Base-by-base conservation (phyloP, 2,888 invertebrate species). In the Drosophila gaucha region DNA sequence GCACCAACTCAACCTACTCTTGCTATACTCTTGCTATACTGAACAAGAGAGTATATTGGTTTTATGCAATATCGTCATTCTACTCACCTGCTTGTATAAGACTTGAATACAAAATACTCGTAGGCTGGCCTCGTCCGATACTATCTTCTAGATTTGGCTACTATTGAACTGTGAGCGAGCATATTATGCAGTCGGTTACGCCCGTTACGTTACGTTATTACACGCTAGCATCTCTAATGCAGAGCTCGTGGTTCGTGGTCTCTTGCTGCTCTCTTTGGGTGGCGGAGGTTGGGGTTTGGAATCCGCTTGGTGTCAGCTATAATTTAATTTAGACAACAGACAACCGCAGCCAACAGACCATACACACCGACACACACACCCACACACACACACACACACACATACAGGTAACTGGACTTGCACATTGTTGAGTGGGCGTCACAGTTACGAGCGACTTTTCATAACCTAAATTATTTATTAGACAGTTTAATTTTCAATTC, bases 311-410 rank as follows among this genome's bases (percentile, higher is more conserved):
- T 75, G 78, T 76, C 78, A 64, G 75, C 63, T 74, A 78, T 78
- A 76, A 78, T 76, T 76, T 78, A 74, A 76, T 76, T 76, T 76
- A 76, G 78, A 76, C 75, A 76, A 76, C 70, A 74, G 60, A 43
- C 63, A 70, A 70, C 70, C 79, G 57, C 75, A 67, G 66, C 56
- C 59, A 60, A 35, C 46, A 24, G 22, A 50, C 59, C 39, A 38
- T 16, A 57, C 41, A 39, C 28, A 55, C 35, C 14, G 16, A 22
- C 26, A 31, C 1, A 22, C 36, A 49, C 18, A 18, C 8, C 22
- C 6, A 30, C 30, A 31, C 20, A 39, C 24, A 30, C 16, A 38
- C 12, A 49, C 18, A 33, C 10, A 41, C 33, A 33, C 35, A n/a
- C 12, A 33, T 36, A 46, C 22, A 24, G 55, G 38, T 44, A 74